Percentiles rank a stretch among this genome's conserved stretches.
phyloP scores from a whole-genome alignment of 1,140 invertebrate species.

The Temnothorax longispinosus region DNA sequence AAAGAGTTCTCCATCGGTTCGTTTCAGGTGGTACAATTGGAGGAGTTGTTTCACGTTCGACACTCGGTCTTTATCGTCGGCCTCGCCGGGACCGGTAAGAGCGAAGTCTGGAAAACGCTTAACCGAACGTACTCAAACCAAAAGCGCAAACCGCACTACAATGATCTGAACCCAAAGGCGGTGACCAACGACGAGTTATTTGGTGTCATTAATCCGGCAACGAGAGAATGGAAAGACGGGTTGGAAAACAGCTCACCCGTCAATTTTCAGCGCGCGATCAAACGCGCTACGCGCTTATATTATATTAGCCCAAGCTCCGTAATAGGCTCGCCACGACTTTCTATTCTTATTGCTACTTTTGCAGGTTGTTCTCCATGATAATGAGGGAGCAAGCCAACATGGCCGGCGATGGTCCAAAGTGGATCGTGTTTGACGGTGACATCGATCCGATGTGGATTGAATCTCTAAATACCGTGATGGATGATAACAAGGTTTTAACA shows the following conservation, averaged over 20 bases:
- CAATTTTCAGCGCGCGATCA: constrained; percentile 53
- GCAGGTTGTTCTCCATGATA: constrained; percentile 94
- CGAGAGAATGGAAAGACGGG: constrained; percentile 98
- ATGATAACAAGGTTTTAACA: constrained; percentile 94
- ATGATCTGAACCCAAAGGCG: constrained; percentile 97
- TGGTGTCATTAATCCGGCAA: constrained; percentile 97
- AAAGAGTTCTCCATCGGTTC: neutral
- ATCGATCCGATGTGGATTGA: constrained; percentile 99
- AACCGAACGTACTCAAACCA: constrained; percentile 93
- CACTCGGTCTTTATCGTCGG: constrained; percentile 98
- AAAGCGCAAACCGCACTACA: constrained; percentile 93
- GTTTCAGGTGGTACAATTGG: constrained; percentile 94
- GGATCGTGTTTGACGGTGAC: constrained; percentile 98
- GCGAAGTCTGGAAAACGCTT: constrained; percentile 96
- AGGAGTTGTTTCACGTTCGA: constrained; percentile 96
- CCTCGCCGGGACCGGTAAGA: constrained; percentile 97
- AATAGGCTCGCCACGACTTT: constrained; percentile 20
- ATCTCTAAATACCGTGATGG: constrained; percentile 95
- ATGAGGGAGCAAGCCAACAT: constrained; percentile 97
- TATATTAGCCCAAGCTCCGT: constrained; percentile 27
- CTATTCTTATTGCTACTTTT: constrained; percentile 60
- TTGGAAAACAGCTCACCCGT: constrained; percentile 75
- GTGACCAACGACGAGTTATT: constrained; percentile 98
- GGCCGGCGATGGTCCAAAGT: constrained; percentile 94
- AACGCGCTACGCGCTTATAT: neutral